Base-by-base conservation (phyloP, 2,888 invertebrate species). In the Lepidocyrtinus sp. region DNA sequence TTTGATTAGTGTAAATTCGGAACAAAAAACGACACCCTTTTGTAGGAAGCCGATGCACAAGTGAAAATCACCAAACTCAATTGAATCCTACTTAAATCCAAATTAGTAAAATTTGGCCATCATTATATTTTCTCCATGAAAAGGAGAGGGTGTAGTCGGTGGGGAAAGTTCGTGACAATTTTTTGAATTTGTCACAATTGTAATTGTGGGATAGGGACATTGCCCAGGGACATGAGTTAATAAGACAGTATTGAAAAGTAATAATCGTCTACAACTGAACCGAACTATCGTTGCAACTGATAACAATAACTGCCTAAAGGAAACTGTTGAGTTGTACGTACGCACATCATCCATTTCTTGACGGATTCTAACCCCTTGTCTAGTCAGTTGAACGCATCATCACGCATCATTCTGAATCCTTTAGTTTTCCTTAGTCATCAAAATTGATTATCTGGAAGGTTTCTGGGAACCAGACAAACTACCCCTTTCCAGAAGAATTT, bases 351-450 rank as follows among this genome's bases (percentile, higher is more conserved):
- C 27, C 27, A 22, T 21, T 63, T 63, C n/a, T n/a, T n/a, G n/a
- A 7, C 24, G 63, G 19, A 21, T 22, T 27, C 1, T 24, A 9
- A 17, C 24, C 2, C 63, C 64, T 55, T 36, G 7, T 46, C 72
- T n/a, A 26, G 46, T 59, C 65, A 64, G 65, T 22, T n/a, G 59
- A 67, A 67, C 61, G 45, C 67, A 61, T 67, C 61, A 62, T 61
- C 71, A 62, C 17, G 36, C 12, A 59, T 55, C 62, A 50, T 45
- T 62, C 22, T 62, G 46, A 63, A 64, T 36, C 55, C n/a, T n/a
- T n/a, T n/a, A n/a, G n/a, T 75, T 77, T 77, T 65, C 71, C 71
- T 62, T 61, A 77, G 77, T 77, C 77, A 77, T 77, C 77, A 71
- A 72, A 77, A 77, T 77, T 77, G 77, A 77, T 77, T 77, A 77